Evolutionary conservation across 2,797 vertebrate species (phyloP).

Genomic region (Peromyscus nudipes): DNA sequence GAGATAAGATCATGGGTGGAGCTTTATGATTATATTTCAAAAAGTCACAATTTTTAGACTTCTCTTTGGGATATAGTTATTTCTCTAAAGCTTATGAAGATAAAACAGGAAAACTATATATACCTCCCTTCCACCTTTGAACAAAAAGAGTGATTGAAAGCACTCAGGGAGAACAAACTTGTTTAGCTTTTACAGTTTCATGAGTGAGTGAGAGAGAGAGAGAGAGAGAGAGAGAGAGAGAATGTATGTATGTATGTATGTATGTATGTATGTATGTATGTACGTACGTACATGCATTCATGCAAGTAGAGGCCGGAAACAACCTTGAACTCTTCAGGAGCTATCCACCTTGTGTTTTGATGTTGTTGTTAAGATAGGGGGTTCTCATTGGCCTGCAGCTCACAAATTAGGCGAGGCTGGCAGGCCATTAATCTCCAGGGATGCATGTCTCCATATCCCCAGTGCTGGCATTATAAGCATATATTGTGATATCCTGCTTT

Average conservation of each 20-base stretch:
- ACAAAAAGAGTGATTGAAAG: conserved; percentile 31
- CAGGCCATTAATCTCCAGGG: not conserved
- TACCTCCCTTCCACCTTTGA: not conserved
- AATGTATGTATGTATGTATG: not conserved
- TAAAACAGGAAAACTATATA: not conserved
- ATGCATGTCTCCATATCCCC: not conserved
- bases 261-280: not conserved
- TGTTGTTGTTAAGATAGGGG: not conserved
- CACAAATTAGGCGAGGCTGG: not conserved
- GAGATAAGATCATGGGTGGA: not conserved
- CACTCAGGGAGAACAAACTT: conserved; percentile 40
- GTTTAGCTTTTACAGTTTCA: not conserved
- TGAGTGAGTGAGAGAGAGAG: too few species aligned
- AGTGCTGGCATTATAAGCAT: not conserved
- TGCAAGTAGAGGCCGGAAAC: not conserved
- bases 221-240: too few species aligned
- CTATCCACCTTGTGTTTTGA: not conserved
- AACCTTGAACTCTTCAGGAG: not conserved
- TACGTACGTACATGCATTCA: not conserved
- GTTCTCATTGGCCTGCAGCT: not conserved
- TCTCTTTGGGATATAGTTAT: conserved; percentile 9
- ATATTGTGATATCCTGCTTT: too few species aligned
- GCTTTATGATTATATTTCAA: not conserved
- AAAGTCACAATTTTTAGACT: conserved; percentile 31
- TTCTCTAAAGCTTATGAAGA: conserved; percentile 53